Conservation (phyloP, 1,140 invertebrate genomes). For the Ptiloglossa arizonensis region DNA sequence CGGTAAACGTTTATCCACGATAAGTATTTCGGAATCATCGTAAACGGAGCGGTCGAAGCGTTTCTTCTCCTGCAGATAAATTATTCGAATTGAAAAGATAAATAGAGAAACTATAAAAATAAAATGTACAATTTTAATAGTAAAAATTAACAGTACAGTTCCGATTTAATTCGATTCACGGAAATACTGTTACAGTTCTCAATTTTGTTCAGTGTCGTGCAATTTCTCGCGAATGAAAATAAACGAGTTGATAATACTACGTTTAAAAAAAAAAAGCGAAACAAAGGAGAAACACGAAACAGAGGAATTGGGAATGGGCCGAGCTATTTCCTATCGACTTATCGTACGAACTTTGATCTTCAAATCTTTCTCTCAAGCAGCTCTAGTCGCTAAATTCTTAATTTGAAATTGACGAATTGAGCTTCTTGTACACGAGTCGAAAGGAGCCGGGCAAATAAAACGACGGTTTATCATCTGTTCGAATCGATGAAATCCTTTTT, state of each 20-base stretch:
- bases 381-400: constrained; percentile 14
- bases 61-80: constrained; percentile 63
- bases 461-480: no score
- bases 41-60: constrained; percentile 70
- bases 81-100: not conserved
- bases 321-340: constrained; percentile 57
- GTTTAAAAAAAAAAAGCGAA: not conserved
- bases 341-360: constrained; percentile 72
- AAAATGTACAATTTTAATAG: not conserved
- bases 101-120: no score
- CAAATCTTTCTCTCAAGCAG: constrained; percentile 54
- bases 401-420: constrained; percentile 21
- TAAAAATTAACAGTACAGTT: not conserved
- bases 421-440: no score
- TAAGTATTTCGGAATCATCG: constrained; percentile 12
- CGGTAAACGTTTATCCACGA: not conserved
- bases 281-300: constrained; percentile 17
- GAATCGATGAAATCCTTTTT: no score
- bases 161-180: not conserved
- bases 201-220: not conserved
- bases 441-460: no score
- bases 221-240: not conserved
- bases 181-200: constrained; percentile 2
- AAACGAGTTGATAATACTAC: not conserved
- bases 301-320: constrained; percentile 44